These are phyloP conservation scores for Achlya flavicornis DNA, from an alignment of 2,888 invertebrate species.

Conservation along the genomic window DNA sequence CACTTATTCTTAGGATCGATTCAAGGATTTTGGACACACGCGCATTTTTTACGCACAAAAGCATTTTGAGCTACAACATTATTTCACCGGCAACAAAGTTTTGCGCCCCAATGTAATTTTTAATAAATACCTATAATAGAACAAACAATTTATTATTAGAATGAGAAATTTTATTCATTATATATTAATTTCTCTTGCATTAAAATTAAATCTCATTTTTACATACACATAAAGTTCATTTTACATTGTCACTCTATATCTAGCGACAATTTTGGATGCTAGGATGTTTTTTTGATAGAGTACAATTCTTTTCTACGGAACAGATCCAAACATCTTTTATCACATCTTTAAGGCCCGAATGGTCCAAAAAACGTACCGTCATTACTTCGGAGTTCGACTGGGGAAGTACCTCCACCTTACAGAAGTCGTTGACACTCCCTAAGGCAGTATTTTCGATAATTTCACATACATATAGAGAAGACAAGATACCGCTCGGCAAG, in stretches of 20 bases:
- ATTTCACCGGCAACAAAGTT: not conserved
- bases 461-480: too few species aligned
- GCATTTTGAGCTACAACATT: not conserved
- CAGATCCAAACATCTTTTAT: not conserved
- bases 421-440: too few species aligned
- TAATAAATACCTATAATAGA: too few species aligned
- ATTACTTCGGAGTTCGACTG: not conserved
- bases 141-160: not conserved
- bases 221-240: not conserved
- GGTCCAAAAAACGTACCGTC: not conserved
- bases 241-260: not conserved
- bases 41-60: not conserved
- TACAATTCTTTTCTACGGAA: not conserved
- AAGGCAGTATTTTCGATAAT: too few species aligned
- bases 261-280: not conserved
- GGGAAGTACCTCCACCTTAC: too few species aligned
- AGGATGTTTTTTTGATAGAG: too few species aligned
- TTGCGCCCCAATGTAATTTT: not conserved
- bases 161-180: not conserved
- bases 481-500: too few species aligned
- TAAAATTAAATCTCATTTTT: not conserved
- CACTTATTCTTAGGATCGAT: slow-evolving; percentile 2
- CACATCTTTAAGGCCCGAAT: not conserved
- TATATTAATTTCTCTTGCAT: not conserved
- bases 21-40: not conserved